Evolutionary conservation across 2,888 invertebrate genomes (phyloP).

Genomic region (Dusona sp.): DNA sequence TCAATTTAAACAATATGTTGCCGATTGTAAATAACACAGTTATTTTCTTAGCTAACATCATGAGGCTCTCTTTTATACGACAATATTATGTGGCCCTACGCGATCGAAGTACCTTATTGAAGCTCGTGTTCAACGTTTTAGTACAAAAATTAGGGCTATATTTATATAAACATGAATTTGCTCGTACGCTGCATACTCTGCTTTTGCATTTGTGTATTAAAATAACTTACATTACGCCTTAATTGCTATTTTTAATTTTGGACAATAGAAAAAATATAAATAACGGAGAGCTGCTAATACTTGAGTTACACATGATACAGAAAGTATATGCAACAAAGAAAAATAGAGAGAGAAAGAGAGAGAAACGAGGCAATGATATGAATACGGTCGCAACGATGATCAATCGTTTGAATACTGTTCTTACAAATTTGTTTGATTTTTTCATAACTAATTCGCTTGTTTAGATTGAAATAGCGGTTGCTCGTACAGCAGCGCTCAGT

Average conservation of each 20-base stretch:
- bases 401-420: constrained; percentile 7
- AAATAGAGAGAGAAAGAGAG: constrained; percentile 29
- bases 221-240: background rate
- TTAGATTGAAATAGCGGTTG: constrained; percentile 83
- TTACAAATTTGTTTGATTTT: background rate
- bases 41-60: background rate
- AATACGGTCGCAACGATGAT: constrained; percentile 16
- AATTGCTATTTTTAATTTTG: background rate
- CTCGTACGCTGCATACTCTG: background rate
- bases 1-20: background rate
- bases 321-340: background rate
- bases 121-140: background rate
- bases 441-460: background rate
- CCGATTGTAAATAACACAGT: background rate
- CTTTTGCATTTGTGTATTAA: background rate
- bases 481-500: constrained; percentile 89
- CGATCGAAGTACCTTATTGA: background rate
- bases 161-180: background rate
- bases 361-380: constrained; percentile 24
- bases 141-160: constrained; percentile 16
- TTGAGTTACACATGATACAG: constrained; percentile 13
- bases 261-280: constrained; percentile 54
- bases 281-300: constrained; percentile 58
- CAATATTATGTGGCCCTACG: background rate
- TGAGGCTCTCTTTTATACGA: background rate